Percentiles rank a stretch among this genome's conserved stretches.
Conservation (phyloP, 1,140 invertebrate species). For the Trachymyrmex septentrionalis region DNA sequence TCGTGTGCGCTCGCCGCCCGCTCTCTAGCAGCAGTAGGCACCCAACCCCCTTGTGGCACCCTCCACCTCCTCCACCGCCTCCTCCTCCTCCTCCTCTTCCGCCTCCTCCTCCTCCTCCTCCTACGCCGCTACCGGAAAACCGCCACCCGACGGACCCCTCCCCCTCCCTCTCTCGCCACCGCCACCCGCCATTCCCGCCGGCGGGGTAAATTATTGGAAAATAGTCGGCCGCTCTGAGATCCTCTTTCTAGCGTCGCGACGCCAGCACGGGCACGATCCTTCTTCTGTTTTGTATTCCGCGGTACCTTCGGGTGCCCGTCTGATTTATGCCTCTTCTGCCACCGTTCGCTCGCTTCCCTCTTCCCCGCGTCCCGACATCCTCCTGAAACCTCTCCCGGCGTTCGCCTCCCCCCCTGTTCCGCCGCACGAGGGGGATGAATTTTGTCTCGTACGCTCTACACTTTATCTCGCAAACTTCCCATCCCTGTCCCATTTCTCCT, state of each 20-base stretch:
- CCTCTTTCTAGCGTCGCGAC: constrained; percentile 58
- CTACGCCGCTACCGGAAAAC: constrained; percentile 69
- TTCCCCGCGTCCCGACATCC: neutral
- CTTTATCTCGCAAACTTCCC: constrained; percentile 65
- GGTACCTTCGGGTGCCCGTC: constrained; percentile 75
- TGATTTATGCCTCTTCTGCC: constrained; percentile 74
- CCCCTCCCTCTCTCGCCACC: neutral
- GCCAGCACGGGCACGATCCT: constrained; percentile 64
- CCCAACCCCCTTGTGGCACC: constrained; percentile 39
- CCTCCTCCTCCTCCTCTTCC: constrained; percentile 24
- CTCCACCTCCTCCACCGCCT: neutral
- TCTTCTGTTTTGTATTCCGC: constrained; percentile 82
- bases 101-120: constrained; percentile 23
- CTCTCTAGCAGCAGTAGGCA: constrained; percentile 64
- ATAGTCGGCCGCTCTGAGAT: constrained; percentile 79
- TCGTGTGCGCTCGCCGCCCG: constrained; percentile 75
- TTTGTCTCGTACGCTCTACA: constrained; percentile 65
- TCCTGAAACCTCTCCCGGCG: neutral
- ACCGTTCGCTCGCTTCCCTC: constrained; percentile 25
- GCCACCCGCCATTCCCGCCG: constrained; percentile 22
- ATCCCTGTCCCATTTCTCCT: constrained; percentile 25
- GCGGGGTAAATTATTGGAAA: constrained; percentile 82
- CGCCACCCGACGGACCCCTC: constrained; percentile 54
- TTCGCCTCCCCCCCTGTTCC: constrained; percentile 16
- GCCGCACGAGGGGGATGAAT: constrained; percentile 69